These are phyloP conservation scores for Rapana venosa DNA, from an alignment of 2,888 invertebrate species.

Conservation along the genomic window DNA sequence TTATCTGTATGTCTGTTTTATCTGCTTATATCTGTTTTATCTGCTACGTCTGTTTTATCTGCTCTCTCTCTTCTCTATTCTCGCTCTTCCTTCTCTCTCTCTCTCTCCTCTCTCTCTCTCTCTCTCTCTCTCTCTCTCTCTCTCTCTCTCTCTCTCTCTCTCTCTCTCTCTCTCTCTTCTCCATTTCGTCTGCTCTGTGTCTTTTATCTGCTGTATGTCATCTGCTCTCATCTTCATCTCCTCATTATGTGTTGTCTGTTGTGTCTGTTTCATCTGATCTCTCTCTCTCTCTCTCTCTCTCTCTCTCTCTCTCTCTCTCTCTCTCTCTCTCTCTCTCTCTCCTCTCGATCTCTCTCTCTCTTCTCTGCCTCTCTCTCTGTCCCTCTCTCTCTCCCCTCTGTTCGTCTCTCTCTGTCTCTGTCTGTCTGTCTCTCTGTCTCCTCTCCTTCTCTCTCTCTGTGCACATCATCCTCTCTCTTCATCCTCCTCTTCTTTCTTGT, in stretches of 20 bases:
- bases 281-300: background rate
- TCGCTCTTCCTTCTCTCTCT: background rate
- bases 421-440: no score
- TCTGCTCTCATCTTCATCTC: no score
- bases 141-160: background rate
- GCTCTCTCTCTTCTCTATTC: no score
- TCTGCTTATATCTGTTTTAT: no score
- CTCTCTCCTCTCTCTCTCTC: background rate
- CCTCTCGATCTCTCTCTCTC: background rate
- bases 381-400: background rate
- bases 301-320: background rate
- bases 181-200: no score
- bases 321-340: background rate
- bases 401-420: background rate
- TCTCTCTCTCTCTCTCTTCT: background rate
- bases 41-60: no score
- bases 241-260: no score
- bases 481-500: no score
- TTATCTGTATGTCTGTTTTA: background rate
- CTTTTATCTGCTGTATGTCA: background rate
- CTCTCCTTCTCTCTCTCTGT: no score
- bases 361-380: background rate
- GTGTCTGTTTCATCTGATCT: no score
- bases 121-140: constrained; percentile 1
- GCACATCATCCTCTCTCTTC: no score